Conservation (phyloP, 2,888 invertebrate species). For the Cepaea hortensis region DNA sequence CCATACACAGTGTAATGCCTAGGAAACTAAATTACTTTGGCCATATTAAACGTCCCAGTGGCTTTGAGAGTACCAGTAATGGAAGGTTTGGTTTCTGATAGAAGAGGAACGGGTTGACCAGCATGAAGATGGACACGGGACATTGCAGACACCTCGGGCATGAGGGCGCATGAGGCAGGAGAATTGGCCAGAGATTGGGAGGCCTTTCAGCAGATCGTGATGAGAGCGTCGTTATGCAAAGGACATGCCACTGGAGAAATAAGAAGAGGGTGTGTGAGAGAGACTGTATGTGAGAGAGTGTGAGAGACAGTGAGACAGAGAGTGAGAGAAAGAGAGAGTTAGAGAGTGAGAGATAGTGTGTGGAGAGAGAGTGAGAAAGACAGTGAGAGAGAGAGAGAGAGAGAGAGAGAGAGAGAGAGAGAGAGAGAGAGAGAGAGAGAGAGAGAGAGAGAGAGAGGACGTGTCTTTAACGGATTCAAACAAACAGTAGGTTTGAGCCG, state of each 20-base stretch:
- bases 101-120: not conserved
- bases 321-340: not conserved
- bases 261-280: not conserved
- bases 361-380: not conserved
- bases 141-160: not conserved
- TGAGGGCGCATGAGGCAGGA: not conserved
- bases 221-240: not conserved
- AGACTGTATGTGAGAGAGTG: not conserved
- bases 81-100: not conserved
- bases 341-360: constrained; percentile 3
- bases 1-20: too few relatives aligned
- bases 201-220: not conserved
- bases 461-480: too few relatives aligned
- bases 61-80: not conserved
- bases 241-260: not conserved
- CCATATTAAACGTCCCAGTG: too few relatives aligned
- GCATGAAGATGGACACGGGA: not conserved
- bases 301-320: not conserved
- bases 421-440: not conserved
- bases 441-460: not conserved
- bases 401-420: not conserved
- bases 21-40: too few relatives aligned
- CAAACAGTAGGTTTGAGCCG: too few relatives aligned
- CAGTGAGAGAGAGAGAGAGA: not conserved
- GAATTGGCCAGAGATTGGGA: not conserved